Conservation (phyloP, 53 echinoderm and acorn worm genomes). For the Apostichopus leukothele region DNA sequence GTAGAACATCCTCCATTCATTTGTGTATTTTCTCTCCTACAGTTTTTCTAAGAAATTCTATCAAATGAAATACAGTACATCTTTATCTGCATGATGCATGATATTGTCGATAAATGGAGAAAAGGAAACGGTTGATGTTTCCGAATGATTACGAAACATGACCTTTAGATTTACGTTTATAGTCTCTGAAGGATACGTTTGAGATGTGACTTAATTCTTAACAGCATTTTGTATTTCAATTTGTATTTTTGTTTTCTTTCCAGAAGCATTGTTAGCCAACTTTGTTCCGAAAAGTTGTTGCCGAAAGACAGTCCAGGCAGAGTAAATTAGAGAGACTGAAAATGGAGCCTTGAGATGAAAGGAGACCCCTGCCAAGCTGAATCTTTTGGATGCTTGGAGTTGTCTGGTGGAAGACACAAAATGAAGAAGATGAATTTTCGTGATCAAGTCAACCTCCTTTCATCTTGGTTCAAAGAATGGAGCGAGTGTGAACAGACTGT, state of each 20-base stretch:
- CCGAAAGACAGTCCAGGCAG: neutral
- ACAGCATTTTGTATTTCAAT: neutral
- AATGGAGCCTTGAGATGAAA: slow-evolving; percentile 24
- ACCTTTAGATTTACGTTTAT: too few relatives aligned
- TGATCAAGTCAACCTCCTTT: slow-evolving; percentile 86
- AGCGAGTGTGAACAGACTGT: slow-evolving; percentile 97
- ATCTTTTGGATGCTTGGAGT: slow-evolving; percentile 1
- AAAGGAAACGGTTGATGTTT: too few relatives aligned
- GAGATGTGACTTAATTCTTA: neutral
- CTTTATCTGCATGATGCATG: too few relatives aligned
- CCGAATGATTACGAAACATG: too few relatives aligned
- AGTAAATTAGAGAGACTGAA: too few relatives aligned
- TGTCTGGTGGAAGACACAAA: slow-evolving; percentile 19
- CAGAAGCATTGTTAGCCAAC: neutral
- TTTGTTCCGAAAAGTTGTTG: neutral
- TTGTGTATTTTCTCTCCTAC: too few relatives aligned
- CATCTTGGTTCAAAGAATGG: slow-evolving; percentile 96
- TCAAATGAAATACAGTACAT: too few relatives aligned
- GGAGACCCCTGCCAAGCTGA: neutral
- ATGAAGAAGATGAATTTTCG: slow-evolving; percentile 97
- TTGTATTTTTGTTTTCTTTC: neutral
- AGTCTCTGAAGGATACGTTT: neutral
- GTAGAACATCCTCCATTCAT: too few relatives aligned
- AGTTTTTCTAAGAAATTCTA: too few relatives aligned
- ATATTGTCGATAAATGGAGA: too few relatives aligned